Conservation (phyloP, 2,113 vertebrate genomes). For the Stigmatopora argus region DNA sequence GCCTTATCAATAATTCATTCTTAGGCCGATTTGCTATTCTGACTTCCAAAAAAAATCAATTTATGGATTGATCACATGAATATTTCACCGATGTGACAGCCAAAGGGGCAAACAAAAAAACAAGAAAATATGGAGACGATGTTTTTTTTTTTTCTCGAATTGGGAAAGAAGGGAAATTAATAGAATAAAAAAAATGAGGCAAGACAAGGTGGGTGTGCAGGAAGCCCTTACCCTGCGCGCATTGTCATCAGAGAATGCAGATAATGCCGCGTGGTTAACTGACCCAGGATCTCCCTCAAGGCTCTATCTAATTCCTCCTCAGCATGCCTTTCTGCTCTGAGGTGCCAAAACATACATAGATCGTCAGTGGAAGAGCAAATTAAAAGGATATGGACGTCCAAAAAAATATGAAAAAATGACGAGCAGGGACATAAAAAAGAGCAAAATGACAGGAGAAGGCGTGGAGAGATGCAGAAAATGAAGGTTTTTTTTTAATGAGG, state of each 20-base stretch:
- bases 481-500: conserved; percentile 14
- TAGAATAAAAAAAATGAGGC: conserved; percentile 5
- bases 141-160: background rate
- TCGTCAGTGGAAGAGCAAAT: conserved; percentile 57
- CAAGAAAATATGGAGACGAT: background rate
- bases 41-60: conserved; percentile 41
- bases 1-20: conserved; percentile 49
- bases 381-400: conserved; percentile 42
- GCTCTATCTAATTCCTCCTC: conserved; percentile 91
- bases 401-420: background rate
- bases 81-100: conserved; percentile 22
- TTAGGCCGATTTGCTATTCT: conserved; percentile 39
- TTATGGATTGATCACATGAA: conserved; percentile 21
- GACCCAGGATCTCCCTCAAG: conserved; percentile 90
- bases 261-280: conserved; percentile 88
- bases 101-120: conserved; percentile 31
- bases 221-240: conserved; percentile 85
- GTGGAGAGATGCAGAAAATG: conserved; percentile 46
- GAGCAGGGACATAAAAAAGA: background rate
- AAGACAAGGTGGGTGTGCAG: conserved; percentile 26
- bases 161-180: background rate
- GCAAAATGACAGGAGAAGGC: conserved; percentile 48
- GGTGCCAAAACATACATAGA: conserved; percentile 75
- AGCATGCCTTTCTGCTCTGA: conserved; percentile 81
- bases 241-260: conserved; percentile 89